Percentiles rank a stretch among this genome's conserved stretches.
Conservation (phyloP, 1,140 invertebrate species). For the Oscheius sp. region DNA sequence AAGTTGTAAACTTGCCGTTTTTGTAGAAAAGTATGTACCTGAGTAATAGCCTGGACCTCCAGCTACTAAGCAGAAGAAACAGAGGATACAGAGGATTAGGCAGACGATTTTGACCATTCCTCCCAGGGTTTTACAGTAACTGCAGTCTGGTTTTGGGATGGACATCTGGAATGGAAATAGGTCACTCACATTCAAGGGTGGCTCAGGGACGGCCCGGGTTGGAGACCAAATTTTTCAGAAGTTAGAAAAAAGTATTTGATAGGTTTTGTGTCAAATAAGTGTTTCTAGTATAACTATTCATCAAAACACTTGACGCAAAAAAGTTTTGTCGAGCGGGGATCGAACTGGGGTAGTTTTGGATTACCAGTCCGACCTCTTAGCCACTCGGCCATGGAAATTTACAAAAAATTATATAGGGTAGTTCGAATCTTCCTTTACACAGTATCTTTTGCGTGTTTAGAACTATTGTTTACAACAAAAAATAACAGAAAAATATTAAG, state of each 20-base stretch:
- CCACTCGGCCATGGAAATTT: neutral
- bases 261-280: no score
- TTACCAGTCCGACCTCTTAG: no score
- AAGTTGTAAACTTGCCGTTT: neutral
- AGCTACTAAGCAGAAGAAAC: conserved; percentile 53
- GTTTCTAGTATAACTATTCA: no score
- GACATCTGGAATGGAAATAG: conserved; percentile 8
- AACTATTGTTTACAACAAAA: conserved; percentile 4
- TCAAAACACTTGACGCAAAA: no score
- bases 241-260: no score
- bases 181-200: neutral
- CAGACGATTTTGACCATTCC: conserved; percentile 41
- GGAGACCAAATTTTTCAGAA: no score
- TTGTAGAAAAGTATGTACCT: neutral
- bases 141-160: conserved; percentile 21
- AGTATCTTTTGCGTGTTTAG: neutral
- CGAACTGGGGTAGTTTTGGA: no score
- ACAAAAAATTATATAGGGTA: neutral
- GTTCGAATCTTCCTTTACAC: neutral
- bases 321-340: no score
- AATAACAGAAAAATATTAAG: conserved; percentile 8
- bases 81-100: conserved; percentile 48
- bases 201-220: no score
- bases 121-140: conserved; percentile 27
- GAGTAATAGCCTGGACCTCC: conserved; percentile 55